Conservation (phyloP, 2,797 vertebrate genomes). For the Loris lydekkerianus region DNA sequence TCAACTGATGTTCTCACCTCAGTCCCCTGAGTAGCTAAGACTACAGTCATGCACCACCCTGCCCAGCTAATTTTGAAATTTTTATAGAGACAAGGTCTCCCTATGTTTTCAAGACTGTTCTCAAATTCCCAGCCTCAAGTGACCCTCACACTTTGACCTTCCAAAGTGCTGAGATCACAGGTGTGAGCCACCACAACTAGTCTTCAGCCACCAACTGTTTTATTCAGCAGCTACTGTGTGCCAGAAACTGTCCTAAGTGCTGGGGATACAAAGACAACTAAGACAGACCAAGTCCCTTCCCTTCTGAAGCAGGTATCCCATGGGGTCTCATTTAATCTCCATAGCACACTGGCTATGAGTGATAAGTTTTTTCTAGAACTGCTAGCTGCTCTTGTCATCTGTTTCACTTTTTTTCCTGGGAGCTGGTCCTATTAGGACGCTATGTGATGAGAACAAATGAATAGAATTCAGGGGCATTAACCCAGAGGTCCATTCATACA, state of each 20-base stretch:
- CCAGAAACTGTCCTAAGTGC: neutral
- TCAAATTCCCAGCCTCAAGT: neutral
- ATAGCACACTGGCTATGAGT: neutral
- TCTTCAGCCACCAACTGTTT: neutral
- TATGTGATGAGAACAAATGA: constrained; percentile 61
- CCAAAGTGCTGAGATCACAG: neutral
- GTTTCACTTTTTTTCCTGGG: constrained; percentile 5
- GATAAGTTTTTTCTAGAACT: neutral
- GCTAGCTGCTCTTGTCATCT: neutral
- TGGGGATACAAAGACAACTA: neutral
- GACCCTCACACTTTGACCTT: neutral
- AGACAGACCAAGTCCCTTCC: neutral
- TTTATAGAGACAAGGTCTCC: neutral
- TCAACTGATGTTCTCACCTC: neutral
- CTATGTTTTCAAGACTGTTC: neutral
- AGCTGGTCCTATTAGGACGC: constrained; percentile 37
- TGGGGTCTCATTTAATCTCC: neutral
- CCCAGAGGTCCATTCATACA: constrained; percentile 39
- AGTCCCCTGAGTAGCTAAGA: neutral
- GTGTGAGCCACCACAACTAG: neutral
- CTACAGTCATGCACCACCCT: neutral
- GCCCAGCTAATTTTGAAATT: neutral
- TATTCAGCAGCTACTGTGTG: neutral
- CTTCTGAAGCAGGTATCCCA: rapidly evolving
- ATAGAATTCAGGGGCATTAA: constrained; percentile 66